These are phyloP conservation scores for Enteromius trimaculatus DNA, from an alignment of 2,797 vertebrate species.

Conservation along the genomic window DNA sequence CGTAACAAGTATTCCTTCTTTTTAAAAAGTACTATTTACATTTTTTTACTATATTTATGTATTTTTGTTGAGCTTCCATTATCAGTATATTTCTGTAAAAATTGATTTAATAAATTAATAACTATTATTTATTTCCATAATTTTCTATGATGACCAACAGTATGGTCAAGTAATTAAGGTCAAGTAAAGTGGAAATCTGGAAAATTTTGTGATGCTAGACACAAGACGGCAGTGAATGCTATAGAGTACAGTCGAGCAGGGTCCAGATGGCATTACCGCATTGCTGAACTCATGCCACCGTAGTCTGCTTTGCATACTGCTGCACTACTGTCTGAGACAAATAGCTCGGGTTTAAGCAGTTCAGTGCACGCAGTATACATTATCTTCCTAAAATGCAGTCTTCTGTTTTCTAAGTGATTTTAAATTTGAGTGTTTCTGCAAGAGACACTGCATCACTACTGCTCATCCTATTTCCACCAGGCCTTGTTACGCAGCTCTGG, in stretches of 20 bases:
- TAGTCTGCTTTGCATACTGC: neutral
- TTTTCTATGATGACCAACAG: neutral
- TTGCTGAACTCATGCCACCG: slow-evolving; percentile 17
- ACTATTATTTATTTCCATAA: neutral
- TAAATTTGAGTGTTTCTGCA: neutral
- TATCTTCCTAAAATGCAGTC: slow-evolving; percentile 17
- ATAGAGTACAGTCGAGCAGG: neutral
- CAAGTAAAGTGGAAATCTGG: neutral
- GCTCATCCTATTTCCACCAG: slow-evolving; percentile 56
- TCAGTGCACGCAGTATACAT: neutral
- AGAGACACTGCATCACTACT: neutral
- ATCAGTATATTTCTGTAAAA: neutral
- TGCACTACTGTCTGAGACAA: neutral
- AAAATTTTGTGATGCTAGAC: neutral
- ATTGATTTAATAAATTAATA: neutral
- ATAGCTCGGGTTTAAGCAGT: neutral
- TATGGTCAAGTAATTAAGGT: neutral
- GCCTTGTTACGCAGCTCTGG: slow-evolving; percentile 76
- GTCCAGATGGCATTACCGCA: slow-evolving; percentile 34
- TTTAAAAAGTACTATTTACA: neutral
- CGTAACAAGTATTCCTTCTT: neutral
- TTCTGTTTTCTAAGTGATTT: neutral
- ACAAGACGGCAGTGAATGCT: neutral
- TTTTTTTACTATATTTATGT: neutral
- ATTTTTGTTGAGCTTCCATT: neutral